Conservation (phyloP, 1,140 invertebrate species). For the Zaprionus lachaisei region DNA sequence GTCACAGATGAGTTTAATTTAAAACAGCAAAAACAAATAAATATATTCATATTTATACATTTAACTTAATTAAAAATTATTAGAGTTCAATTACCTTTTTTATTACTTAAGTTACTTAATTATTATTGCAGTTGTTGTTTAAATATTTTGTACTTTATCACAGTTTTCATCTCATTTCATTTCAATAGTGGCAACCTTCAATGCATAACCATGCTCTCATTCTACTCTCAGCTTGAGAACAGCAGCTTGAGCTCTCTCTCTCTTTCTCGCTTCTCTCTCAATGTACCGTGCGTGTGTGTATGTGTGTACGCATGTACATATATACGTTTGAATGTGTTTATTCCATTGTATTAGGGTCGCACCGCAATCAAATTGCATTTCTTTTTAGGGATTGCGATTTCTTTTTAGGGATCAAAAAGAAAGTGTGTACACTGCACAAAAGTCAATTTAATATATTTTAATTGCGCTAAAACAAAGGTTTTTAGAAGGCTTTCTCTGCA, state of each 20-base stretch:
- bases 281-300: neutral
- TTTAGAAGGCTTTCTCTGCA: neutral
- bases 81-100: neutral
- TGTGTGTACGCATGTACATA: neutral
- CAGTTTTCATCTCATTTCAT: neutral
- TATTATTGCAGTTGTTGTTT: neutral
- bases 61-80: neutral
- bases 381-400: neutral
- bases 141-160: neutral
- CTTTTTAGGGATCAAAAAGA: neutral
- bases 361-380: neutral
- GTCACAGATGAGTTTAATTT: conserved; percentile 4
- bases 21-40: neutral
- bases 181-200: neutral
- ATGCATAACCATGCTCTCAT: neutral
- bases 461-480: neutral
- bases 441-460: neutral
- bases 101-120: neutral
- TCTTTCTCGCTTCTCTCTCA: neutral
- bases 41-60: neutral
- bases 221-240: conserved; percentile 8
- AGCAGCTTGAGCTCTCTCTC: neutral
- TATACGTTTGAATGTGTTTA: neutral
- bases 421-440: neutral
- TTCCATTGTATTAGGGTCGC: neutral